Base-by-base conservation (phyloP, 2,888 invertebrate species). In the Pterostichus madidus region DNA sequence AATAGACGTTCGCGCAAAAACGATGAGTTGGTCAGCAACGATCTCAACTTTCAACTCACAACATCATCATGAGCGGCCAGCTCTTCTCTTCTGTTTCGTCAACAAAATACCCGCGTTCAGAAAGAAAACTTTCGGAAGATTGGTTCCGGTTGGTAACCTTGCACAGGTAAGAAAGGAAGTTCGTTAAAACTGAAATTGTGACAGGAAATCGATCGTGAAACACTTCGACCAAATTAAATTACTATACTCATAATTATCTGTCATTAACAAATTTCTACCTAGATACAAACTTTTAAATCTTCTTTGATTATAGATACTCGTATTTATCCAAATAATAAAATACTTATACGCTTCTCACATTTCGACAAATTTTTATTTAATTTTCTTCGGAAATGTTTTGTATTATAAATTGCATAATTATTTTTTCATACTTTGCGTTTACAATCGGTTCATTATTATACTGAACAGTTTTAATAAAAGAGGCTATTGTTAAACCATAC, bases 191-290 rank as follows among this genome's bases (percentile, higher is more conserved):
- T 3, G 1, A 75, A 75, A 13, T 49, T 75, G 31, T 49, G 75
- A 75, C 32, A 32, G 75, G 52, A 75, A 75, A 75, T 75, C 52
- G 52, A 52, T 75, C n/a, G 52, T 64, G n/a, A 64, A 32, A 64
- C 0, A 35, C 35, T 64, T 64, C 35, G 5, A 13, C 15, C 7
- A 64, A 35, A 64, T 64, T 64, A 32, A 64, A 35, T 64, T 11
- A 17, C 10, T 32, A n/a, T 24, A 11, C 61, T 7, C 3, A 32
- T 64, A 64, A 32, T 31, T 64, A 32, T 32, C 64, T 64, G 64
- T 13, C 64, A 64, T 64, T 64, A 64, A 35, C 64, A 32, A 10
- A 35, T 32, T 35, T 32, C 35, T 32, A 31, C 64, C 17, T 5
- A 44, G 11, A 49, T 1, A 39, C 39, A 39, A 39, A 39, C 39